phyloP scores from a whole-genome alignment of 2,113 vertebrate genomes.

The Oostethus manadensis region DNA sequence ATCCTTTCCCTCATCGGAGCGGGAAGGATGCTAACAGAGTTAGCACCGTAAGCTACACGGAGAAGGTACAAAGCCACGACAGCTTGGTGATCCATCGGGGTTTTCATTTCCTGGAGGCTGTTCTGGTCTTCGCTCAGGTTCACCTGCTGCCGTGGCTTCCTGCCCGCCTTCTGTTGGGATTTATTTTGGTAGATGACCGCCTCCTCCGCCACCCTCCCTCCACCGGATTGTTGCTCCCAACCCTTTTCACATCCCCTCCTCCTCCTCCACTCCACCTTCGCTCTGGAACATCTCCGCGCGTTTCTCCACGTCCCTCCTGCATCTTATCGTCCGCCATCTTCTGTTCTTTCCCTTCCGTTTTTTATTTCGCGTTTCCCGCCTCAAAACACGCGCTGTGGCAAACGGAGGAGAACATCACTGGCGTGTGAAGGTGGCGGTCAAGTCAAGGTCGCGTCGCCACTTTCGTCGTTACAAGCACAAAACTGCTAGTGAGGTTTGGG shows the following conservation, averaged over 20 bases:
- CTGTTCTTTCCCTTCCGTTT: not conserved
- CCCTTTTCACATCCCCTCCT: not conserved
- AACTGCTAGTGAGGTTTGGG: too few relatives aligned
- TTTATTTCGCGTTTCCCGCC: too few relatives aligned
- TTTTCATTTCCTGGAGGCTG: constrained; percentile 5
- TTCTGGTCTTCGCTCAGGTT: constrained; percentile 1
- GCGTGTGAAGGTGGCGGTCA: too few relatives aligned
- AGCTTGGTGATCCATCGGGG: not conserved
- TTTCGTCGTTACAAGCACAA: too few relatives aligned
- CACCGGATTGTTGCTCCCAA: not conserved
- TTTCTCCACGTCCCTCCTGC: not conserved
- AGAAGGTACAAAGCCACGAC: not conserved
- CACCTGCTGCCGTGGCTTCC: constrained; percentile 11
- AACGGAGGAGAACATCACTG: not conserved
- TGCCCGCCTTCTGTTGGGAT: constrained; percentile 6
- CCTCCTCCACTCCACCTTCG: not conserved
- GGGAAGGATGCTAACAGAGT: not conserved
- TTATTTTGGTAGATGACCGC: constrained; percentile 6
- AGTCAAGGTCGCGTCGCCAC: too few relatives aligned
- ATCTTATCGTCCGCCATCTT: not conserved
- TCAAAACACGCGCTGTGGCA: not conserved
- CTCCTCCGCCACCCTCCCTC: not conserved
- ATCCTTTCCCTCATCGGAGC: too few relatives aligned
- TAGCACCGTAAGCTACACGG: not conserved
- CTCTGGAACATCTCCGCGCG: not conserved